Base-by-base conservation (phyloP, 2,113 vertebrate genomes). In the Promerops cafer region DNA sequence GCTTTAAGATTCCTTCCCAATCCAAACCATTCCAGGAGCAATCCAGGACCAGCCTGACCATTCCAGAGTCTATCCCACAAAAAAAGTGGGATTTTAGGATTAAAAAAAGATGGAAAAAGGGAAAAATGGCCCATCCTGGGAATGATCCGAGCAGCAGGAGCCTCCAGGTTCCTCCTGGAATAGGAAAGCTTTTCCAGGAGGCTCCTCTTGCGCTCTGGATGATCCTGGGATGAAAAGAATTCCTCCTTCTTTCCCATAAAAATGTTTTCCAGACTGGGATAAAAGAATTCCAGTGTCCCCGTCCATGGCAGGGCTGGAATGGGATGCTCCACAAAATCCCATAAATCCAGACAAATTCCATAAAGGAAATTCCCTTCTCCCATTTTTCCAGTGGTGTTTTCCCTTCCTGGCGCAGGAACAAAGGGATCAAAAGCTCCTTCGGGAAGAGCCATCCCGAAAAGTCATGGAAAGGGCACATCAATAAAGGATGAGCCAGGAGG, bases 401-500 rank as follows among this genome's bases (percentile, higher is more conserved):
- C 74, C 81, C 42, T 82, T 84, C 65, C 66, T 63, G 15, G 10
- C 26, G 31, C n/a, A 59, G 83, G 82, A 94, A 90, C 49, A 92
- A 80, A 94, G 71, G 59, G 82, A 88, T 88, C 56, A 68, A 72
- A 77, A 47, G 42, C 49, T 72, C 79, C 79, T 79, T 11, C 70
- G 69, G 96, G 78, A 83, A 49, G 8, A 79, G 50, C 57, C 85
- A 82, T 57, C 57, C 74, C 9, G 1, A 68, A 59, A 54, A 40
- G 49, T 76, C 90, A 64, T 3, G 37, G 74, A 53, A 84, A 91
- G 82, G 71, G 44, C 45, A 49, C 75, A 83, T 95, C 26, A 95
- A 95, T 91, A 95, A 95, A 87, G 85, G 75, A 95, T 95, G 96
- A 97, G 90, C 1, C 0, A 21, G 87, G 23, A 91, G 39, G 61